Percentiles rank a stretch among this genome's conserved stretches.
Conservation (phyloP, 2,113 vertebrate species). For the Lynx canadensis region DNA sequence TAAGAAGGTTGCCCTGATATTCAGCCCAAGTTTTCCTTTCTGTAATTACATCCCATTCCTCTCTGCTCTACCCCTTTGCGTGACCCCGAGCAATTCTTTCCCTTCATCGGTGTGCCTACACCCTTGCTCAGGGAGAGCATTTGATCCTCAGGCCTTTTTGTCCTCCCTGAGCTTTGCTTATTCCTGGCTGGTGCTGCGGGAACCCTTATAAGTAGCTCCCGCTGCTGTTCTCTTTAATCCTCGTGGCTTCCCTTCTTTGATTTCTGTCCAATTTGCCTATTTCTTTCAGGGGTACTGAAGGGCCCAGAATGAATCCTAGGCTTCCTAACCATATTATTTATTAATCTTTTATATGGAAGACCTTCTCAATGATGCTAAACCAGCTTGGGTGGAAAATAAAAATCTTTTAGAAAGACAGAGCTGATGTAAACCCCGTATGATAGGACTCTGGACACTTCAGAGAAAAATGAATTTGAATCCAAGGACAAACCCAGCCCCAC, state of each 20-base stretch:
- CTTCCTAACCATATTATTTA: slow-evolving; percentile 63
- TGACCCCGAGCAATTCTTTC: slow-evolving; percentile 74
- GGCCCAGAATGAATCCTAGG: slow-evolving; percentile 64
- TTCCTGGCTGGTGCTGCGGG: slow-evolving; percentile 68
- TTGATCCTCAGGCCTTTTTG: slow-evolving; percentile 76
- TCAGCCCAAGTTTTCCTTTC: slow-evolving; percentile 77
- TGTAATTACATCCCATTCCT: slow-evolving; percentile 79
- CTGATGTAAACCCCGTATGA: slow-evolving; percentile 28
- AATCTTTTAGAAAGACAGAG: slow-evolving; percentile 70
- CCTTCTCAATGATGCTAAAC: slow-evolving; percentile 67
- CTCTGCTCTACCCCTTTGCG: slow-evolving; percentile 63
- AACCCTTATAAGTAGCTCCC: slow-evolving; percentile 72
- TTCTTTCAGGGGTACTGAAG: slow-evolving; percentile 73
- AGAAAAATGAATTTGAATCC: slow-evolving; percentile 57
- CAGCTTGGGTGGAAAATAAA: slow-evolving; percentile 68
- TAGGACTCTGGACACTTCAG: slow-evolving; percentile 63
- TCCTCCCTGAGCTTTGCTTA: slow-evolving; percentile 61
- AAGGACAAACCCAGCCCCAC: background rate
- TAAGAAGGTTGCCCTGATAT: slow-evolving; percentile 64
- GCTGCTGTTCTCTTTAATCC: slow-evolving; percentile 72
- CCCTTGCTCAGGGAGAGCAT: slow-evolving; percentile 69
- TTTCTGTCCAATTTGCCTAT: slow-evolving; percentile 80
- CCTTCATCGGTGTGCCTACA: slow-evolving; percentile 74
- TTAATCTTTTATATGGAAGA: slow-evolving; percentile 65
- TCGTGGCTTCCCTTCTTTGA: slow-evolving; percentile 69